Evolutionary conservation across 2,888 invertebrate species (phyloP), one percentile per base, ranked within the genome.

Genomic region (Carterocephalus palaemon): DNA sequence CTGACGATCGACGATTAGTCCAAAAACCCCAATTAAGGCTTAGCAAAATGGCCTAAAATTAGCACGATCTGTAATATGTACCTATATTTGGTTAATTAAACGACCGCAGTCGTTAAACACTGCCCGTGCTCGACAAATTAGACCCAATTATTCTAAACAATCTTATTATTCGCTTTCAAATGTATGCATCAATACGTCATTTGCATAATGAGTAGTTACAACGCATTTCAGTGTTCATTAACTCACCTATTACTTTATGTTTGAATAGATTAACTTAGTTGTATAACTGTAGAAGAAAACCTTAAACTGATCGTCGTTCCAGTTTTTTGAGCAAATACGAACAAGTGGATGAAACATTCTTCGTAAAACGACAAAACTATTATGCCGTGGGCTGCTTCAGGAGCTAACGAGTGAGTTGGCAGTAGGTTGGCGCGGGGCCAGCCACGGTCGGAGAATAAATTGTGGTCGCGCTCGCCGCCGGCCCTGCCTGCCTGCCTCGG

Each of bases 1-100:
- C 81, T 73, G 62, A 65, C 70, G 69, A 83, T 81, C 73, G 67
- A 55, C 70, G 69, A 76, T 79, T 74, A 78, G 60, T 67, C 64
- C 68, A 63, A 56, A 64, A 67, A 64, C 70, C 62, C 66, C 71
- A 77, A 81, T 80, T 80, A 82, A 74, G 63, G 64, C 57, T 63
- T 59, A 67, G 62, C 66, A 62, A 59, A 69, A 64, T 56, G 59
- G 57, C 57, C 65, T 63, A 59, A 72, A 74, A 74, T 73, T 70
- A 59, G 62, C 57, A 59, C 65, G 66, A 73, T 75, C 67, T 70
- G 38, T 42, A 45, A 49, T 54, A n/a, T n/a, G n/a, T n/a, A n/a
- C n/a, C n/a, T n/a, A 49, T 57, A 56, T 55, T 53, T 53, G 62
- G 60, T 65, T 71, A 72, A 75, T 75, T 77, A 73, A 60, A 49